Evolutionary conservation across 2,888 invertebrate genomes (phyloP).

Genomic region (Dasypolia templi): DNA sequence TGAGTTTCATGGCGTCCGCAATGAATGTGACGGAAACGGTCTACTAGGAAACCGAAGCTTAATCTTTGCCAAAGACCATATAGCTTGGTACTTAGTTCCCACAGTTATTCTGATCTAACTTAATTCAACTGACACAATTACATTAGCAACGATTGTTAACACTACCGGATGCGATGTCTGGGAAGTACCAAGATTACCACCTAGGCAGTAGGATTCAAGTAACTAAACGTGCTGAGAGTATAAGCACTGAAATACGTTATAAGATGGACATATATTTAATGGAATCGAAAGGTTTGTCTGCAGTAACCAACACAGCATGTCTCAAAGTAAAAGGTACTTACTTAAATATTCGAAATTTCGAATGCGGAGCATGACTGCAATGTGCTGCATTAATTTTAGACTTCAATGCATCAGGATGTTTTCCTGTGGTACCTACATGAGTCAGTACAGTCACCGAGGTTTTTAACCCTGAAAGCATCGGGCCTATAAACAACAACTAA

Average conservation of each 20-base stretch:
- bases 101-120: conserved; percentile 18
- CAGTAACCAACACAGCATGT: neutral
- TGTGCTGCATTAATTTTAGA: too few species aligned
- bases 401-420: neutral
- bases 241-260: neutral
- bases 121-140: conserved; percentile 41
- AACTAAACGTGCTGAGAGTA: neutral
- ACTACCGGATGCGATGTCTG: conserved; percentile 49
- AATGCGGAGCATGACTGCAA: neutral
- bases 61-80: neutral
- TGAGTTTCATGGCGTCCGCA: too few species aligned
- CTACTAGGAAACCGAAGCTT: too few species aligned
- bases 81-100: conserved; percentile 20
- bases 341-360: neutral
- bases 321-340: neutral
- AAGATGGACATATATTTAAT: neutral
- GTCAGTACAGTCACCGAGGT: neutral
- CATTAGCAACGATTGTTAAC: conserved; percentile 31
- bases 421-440: neutral
- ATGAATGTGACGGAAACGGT: too few species aligned
- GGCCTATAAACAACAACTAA: neutral
- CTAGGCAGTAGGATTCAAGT: conserved; percentile 23
- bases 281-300: neutral
- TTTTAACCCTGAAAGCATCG: neutral
- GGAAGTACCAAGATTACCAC: neutral